Evolutionary conservation across 2,888 invertebrate species (phyloP).

Genomic region (Drosophila affinis): DNA sequence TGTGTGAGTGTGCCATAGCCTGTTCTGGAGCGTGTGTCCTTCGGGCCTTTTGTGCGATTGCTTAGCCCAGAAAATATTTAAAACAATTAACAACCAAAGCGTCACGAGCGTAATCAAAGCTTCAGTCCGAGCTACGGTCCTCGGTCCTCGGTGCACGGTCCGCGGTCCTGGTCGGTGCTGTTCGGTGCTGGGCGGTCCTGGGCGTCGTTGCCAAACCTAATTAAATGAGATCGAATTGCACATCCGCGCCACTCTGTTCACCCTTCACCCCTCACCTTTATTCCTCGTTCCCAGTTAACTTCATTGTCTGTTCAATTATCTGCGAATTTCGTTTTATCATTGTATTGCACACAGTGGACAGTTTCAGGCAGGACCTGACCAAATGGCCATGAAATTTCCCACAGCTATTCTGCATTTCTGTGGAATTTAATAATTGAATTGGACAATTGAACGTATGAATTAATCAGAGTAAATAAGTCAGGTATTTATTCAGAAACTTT

Average conservation of each 20-base stretch:
- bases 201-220: conserved; percentile 20
- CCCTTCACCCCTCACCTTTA: neutral
- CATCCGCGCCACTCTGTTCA: conserved; percentile 3
- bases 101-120: conserved; percentile 29
- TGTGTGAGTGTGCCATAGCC: conserved; percentile 6
- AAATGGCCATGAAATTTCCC: conserved; percentile 22
- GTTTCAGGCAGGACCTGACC: conserved; percentile 9
- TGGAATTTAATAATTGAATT: conserved; percentile 20
- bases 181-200: conserved; percentile 2
- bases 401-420: neutral
- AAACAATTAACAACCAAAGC: conserved; percentile 49
- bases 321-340: conserved; percentile 27
- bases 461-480: too few species aligned
- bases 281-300: conserved; percentile 23
- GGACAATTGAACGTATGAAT: neutral
- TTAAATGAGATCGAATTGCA: conserved; percentile 23
- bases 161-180: neutral
- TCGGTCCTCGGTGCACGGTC: neutral
- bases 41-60: conserved; percentile 24
- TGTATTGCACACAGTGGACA: conserved; percentile 28
- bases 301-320: conserved; percentile 33
- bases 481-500: neutral
- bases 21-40: conserved; percentile 46
- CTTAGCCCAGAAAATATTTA: conserved; percentile 41
- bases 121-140: conserved; percentile 12